phyloP scores from a whole-genome alignment of 2,113 vertebrate species.

The Caretta caretta region DNA sequence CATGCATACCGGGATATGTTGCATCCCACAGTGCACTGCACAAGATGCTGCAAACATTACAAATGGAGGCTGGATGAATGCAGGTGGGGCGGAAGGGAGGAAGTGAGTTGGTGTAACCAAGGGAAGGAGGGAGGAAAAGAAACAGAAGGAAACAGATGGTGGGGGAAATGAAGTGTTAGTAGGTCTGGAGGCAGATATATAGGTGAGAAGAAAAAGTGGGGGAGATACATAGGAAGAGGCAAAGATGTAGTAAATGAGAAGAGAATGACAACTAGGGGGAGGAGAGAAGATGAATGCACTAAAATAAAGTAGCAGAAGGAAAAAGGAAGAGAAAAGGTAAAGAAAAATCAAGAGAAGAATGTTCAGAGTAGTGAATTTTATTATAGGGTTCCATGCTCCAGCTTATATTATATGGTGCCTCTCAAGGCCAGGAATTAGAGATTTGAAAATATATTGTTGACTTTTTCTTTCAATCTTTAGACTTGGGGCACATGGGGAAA shows the following conservation, averaged over 20 bases:
- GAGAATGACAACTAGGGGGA: background rate
- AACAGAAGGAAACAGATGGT: background rate
- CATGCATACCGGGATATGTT: rapidly evolving
- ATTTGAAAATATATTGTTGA: background rate
- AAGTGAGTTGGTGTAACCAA: background rate
- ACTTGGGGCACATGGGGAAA: background rate
- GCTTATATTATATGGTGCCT: background rate
- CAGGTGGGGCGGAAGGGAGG: background rate
- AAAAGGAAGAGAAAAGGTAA: background rate
- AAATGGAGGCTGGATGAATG: background rate
- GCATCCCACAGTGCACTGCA: background rate
- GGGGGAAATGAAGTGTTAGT: background rate
- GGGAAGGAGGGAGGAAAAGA: background rate
- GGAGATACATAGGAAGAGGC: background rate
- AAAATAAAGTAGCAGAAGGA: background rate
- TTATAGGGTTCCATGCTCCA: background rate
- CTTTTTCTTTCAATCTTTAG: background rate
- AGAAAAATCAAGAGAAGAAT: background rate
- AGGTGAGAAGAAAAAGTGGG: background rate
- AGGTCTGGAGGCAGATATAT: background rate
- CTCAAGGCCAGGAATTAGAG: background rate
- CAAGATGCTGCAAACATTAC: rapidly evolving
- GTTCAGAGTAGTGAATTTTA: background rate
- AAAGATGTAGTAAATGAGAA: background rate
- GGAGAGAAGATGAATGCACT: background rate